These are phyloP conservation scores for Pogoniulus pusillus DNA, from an alignment of 2,797 vertebrate genomes.

Conservation along the genomic window DNA sequence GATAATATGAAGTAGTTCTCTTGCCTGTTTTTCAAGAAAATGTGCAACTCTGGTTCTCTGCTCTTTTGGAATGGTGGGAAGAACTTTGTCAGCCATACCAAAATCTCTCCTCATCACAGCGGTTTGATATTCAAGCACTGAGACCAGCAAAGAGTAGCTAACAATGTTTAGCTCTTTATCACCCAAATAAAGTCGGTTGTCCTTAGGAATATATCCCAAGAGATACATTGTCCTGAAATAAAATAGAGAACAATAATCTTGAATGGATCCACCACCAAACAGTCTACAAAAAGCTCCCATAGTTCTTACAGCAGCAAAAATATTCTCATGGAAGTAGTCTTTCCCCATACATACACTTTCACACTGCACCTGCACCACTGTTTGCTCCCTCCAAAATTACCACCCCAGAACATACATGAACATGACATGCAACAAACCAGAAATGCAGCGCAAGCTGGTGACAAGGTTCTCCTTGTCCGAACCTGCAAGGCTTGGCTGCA, in stretches of 20 bases:
- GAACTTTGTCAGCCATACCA: constrained; percentile 95
- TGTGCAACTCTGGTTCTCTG: constrained; percentile 97
- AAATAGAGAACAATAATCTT: not conserved
- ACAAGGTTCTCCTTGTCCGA: not conserved
- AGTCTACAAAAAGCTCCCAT: not conserved
- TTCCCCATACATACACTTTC: not conserved
- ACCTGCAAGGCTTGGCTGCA: not conserved
- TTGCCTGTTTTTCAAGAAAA: constrained; percentile 97
- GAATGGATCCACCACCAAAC: not conserved
- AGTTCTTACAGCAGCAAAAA: not conserved
- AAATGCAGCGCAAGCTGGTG: not conserved
- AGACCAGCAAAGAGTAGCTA: constrained; percentile 95
- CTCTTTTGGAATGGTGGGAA: constrained; percentile 98
- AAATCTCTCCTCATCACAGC: constrained; percentile 99
- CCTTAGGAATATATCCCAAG: constrained; percentile 97
- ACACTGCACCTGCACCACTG: not conserved
- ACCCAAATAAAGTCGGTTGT: constrained; percentile 95
- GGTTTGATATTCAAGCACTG: constrained; percentile 97
- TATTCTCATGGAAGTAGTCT: not conserved
- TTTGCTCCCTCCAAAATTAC: not conserved
- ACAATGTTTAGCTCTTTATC: constrained; percentile 99
- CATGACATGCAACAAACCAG: not conserved
- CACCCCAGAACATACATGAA: not conserved
- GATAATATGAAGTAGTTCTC: not conserved
- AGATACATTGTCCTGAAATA: constrained; percentile 94